A percentile compares a stretch with the other conserved stretches of the same genome.
These are phyloP conservation scores for Rhinopithecus roxellana DNA, from an alignment of 2,113 vertebrate genomes.

Conservation along the genomic window DNA sequence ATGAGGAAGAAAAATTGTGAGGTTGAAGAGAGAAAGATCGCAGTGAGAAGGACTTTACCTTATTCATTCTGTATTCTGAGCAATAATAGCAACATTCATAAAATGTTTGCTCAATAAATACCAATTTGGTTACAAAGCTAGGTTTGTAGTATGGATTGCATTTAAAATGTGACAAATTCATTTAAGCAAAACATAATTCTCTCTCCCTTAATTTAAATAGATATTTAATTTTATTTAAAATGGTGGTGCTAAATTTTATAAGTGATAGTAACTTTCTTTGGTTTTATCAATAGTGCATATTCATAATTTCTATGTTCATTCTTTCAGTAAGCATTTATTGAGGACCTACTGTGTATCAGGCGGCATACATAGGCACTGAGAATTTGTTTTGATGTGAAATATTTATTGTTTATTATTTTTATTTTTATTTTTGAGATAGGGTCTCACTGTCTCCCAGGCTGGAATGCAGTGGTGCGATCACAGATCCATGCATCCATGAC, in stretches of 20 bases:
- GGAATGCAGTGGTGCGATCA: no score
- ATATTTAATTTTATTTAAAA: conserved; percentile 18
- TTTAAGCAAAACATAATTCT: not conserved
- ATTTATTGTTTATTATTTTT: no score
- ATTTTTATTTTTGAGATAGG: no score
- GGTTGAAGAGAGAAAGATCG: not conserved
- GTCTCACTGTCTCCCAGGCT: no score
- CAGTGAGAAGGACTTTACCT: not conserved
- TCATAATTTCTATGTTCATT: not conserved
- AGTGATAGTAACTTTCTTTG: not conserved
- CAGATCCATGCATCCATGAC: no score
- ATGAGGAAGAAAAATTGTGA: not conserved
- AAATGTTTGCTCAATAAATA: not conserved
- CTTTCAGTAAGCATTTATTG: not conserved
- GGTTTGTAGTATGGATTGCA: not conserved
- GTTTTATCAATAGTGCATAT: not conserved
- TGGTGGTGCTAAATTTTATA: not conserved
- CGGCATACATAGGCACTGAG: not conserved
- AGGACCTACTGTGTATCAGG: not conserved
- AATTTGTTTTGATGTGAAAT: not conserved
- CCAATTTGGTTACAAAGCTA: not conserved
- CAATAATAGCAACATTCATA: not conserved
- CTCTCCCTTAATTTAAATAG: not conserved
- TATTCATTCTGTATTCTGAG: not conserved
- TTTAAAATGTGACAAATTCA: not conserved